Base-by-base conservation (phyloP, 2,888 invertebrate genomes). In the Hydroisotoma schaefferi region DNA sequence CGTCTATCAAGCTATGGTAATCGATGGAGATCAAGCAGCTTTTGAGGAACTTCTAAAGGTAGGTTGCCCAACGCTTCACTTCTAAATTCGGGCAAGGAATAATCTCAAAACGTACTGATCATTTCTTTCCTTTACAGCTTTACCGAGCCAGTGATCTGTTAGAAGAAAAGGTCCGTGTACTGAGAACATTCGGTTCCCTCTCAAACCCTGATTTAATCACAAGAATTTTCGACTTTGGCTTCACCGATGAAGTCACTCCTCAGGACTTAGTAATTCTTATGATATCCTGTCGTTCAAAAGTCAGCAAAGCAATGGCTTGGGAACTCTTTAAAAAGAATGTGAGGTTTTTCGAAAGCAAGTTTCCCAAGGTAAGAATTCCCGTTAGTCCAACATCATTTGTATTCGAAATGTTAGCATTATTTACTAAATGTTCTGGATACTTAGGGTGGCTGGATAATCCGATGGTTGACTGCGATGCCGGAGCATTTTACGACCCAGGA, bases 191-290 rank as follows among this genome's bases (percentile, higher is more conserved):
- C 57, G 94, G 94, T 29, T 85, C 87, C 37, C 84, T 90, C 58
- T 82, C 82, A 62, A 85, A 91, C 76, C 82, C 85, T n/a, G 79
- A 78, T 20, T 79, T 93, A 59, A 80, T 94, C 59, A 80, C 81
- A 49, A 84, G 85, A 73, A 90, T 90, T 40, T 82, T 91, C 20
- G 82, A 89, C 59, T 91, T 92, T 76, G 85, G 90, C 6, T 83
- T 90, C 77, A 87, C 90, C 78, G 87, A 88, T 59, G 90, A 94
- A 76, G 94, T 97, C 1, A 83, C 93, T 48, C 84, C 89, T 0
- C 94, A 95, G 77, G 94, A 95, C 76, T 87, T 90, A 0, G 87
- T 93, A 33, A 91, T 88, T 76, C 90, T 92, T n/a, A 87, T 95
- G 46, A 86, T 87, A 65, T 89, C 92, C 2, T 89, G 92, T 20